phyloP scores from a whole-genome alignment of 2,113 vertebrate genomes.

The Eublepharis macularius region DNA sequence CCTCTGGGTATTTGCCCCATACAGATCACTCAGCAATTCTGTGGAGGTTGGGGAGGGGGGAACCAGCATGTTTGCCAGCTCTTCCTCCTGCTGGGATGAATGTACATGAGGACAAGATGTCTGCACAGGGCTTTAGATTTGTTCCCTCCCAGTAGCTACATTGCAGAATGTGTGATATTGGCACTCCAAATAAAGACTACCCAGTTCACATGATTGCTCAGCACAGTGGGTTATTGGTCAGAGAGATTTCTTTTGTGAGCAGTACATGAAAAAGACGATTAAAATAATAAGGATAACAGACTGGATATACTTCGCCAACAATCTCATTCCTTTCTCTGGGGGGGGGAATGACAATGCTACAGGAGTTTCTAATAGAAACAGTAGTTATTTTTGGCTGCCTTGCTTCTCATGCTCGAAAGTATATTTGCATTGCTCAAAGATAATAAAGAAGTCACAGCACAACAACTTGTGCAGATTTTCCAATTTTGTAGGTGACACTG shows the following conservation, averaged over 20 bases:
- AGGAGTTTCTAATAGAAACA: slow-evolving; percentile 8
- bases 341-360: not conserved
- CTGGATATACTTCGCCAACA: not conserved
- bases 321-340: not conserved
- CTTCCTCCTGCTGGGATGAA: too few species aligned
- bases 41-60: too few species aligned
- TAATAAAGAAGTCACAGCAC: slow-evolving; percentile 25
- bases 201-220: not conserved
- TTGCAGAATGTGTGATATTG: not conserved
- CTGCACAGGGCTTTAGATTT: not conserved
- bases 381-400: slow-evolving; percentile 7
- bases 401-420: not conserved
- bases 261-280: not conserved
- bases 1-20: too few species aligned
- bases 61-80: too few species aligned
- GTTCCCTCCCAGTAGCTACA: not conserved
- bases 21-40: too few species aligned
- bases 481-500: slow-evolving; percentile 16
- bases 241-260: not conserved
- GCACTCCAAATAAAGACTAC: not conserved
- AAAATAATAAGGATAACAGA: not conserved
- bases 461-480: slow-evolving; percentile 28
- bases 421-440: slow-evolving; percentile 31
- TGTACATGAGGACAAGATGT: too few species aligned
- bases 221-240: not conserved